These are phyloP conservation scores for Atherinosoma microstoma DNA, from an alignment of 2,797 vertebrate species.

Conservation along the genomic window DNA sequence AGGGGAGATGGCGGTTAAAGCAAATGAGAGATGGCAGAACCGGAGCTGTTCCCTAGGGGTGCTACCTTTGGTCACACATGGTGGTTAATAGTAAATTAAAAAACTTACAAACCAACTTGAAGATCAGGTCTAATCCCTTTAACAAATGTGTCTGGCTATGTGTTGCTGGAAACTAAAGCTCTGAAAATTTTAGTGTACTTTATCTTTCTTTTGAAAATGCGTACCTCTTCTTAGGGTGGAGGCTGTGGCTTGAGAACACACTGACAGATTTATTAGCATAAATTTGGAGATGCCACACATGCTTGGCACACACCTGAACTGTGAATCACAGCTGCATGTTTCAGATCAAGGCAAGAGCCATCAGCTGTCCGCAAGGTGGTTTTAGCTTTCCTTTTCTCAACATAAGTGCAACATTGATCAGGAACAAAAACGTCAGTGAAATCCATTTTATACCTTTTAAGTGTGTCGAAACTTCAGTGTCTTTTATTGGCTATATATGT, in stretches of 20 bases:
- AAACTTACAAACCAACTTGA: background rate
- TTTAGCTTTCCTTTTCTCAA: background rate
- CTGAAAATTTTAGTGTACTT: background rate
- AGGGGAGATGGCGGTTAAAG: slow-evolving; percentile 14
- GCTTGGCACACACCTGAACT: slow-evolving; percentile 48
- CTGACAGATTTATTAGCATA: slow-evolving; percentile 59
- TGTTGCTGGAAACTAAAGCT: background rate
- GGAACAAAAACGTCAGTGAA: background rate
- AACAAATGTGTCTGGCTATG: background rate
- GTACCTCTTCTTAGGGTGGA: background rate
- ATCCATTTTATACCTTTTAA: background rate
- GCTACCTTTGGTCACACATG: slow-evolving; percentile 25
- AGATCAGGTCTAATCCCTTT: background rate
- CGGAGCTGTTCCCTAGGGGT: slow-evolving; percentile 38
- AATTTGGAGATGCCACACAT: slow-evolving; percentile 41
- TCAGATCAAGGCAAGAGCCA: slow-evolving; percentile 42
- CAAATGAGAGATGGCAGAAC: slow-evolving; percentile 29
- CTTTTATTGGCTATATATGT: background rate
- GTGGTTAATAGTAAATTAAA: background rate
- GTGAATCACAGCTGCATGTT: slow-evolving; percentile 51
- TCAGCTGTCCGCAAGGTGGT: slow-evolving; percentile 41
- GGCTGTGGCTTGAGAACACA: slow-evolving; percentile 26
- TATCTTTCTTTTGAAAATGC: slow-evolving; percentile 11
- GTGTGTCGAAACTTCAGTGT: background rate
- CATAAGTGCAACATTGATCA: background rate